These are phyloP conservation scores for Coendou prehensilis DNA, from an alignment of 2,797 vertebrate species.

Conservation along the genomic window DNA sequence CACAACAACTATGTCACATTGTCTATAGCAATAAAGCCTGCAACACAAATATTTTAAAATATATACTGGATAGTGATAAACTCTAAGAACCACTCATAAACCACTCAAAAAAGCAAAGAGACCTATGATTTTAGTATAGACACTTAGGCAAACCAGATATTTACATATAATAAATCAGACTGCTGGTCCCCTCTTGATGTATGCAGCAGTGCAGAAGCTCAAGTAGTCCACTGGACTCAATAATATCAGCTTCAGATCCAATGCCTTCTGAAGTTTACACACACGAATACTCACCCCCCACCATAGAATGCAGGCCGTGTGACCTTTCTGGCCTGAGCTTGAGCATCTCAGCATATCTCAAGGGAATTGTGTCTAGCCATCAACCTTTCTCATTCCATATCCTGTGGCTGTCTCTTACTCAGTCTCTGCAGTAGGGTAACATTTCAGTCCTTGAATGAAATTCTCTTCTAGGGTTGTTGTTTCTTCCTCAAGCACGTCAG, in stretches of 20 bases:
- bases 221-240: neutral
- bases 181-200: neutral
- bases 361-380: neutral
- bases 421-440: neutral
- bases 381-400: neutral
- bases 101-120: neutral
- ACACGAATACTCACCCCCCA: neutral
- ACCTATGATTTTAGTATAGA: neutral
- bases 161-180: neutral
- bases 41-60: too few species aligned
- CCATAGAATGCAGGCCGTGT: neutral
- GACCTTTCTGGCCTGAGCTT: neutral
- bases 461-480: neutral
- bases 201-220: neutral
- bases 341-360: too few species aligned
- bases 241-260: neutral
- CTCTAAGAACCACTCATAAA: too few species aligned
- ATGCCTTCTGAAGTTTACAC: neutral
- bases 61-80: too few species aligned
- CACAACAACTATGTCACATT: too few species aligned
- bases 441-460: neutral
- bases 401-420: neutral
- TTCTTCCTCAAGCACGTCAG: neutral
- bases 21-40: too few species aligned
- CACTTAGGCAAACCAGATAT: neutral